phyloP scores from a whole-genome alignment of 2,113 vertebrate species.

The Serilophus lunatus region DNA sequence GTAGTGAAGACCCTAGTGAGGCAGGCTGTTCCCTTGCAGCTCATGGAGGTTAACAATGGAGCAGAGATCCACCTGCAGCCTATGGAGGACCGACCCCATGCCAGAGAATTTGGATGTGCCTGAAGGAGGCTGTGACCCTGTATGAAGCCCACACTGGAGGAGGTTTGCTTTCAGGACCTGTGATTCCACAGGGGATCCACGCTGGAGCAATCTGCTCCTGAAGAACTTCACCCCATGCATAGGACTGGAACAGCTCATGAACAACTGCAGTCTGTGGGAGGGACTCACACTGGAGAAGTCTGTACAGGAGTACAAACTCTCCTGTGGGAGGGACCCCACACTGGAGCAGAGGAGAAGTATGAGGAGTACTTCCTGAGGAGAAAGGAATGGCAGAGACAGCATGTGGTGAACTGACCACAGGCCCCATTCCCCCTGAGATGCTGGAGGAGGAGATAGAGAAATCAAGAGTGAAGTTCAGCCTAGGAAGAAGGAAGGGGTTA shows the following conservation, averaged over 20 bases:
- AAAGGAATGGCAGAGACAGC: background rate
- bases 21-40: background rate
- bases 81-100: background rate
- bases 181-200: background rate
- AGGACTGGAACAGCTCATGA: background rate
- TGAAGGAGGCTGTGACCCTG: background rate
- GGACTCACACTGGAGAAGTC: accelerated
- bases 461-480: background rate
- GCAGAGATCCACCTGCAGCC: background rate
- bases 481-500: background rate
- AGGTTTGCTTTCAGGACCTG: background rate
- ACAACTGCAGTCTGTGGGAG: background rate
- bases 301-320: background rate
- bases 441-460: background rate
- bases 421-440: background rate
- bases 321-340: background rate
- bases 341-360: background rate
- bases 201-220: background rate
- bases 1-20: background rate
- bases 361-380: background rate
- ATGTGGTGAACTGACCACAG: background rate
- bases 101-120: background rate
- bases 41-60: background rate
- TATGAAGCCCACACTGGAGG: background rate
- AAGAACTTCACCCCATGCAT: background rate